Base-by-base conservation (phyloP, 2,797 vertebrate species). In the Xenentodon cancila region DNA sequence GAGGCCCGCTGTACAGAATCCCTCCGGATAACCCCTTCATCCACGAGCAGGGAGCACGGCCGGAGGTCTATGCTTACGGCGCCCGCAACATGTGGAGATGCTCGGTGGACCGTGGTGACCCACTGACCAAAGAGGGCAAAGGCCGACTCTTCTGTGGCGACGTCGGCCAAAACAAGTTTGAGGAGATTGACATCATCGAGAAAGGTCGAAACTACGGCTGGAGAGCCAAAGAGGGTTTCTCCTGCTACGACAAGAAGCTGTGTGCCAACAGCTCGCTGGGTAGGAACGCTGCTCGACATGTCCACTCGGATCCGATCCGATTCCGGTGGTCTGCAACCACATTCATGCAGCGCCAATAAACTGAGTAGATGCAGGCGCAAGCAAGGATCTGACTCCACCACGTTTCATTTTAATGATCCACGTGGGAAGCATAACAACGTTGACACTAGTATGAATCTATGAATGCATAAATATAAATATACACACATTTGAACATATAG, bases 11-110 rank as follows among this genome's bases (percentile, higher is more conserved):
- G 50, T 99, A 99, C 85, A 90, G 90, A 16, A 95, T 97, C 70
- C 97, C 97, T 5, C 82, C 88, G 0, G 95, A 97, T 89, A 99
- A 99, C 84, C 97, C 97, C 0, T 99, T 98, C 27, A 30, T 94
- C 15, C 59, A 68, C 0, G 93, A 96, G 40, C 85, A 72, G 0
- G 54, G 68, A 0, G 95, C 96, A 1, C 94, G 96, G 1, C 97
- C 97, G 0, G 97, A 99, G 72, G 69, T 99, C 65, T 99, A 90
- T 9, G 97, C 97, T 0, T 96, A 94, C 0, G 97, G 97, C 0
- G 95, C 95, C 20, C 94, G 97, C 37, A 99, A 98, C 69, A 98
- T 97, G 97, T 99, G 97, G 97, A 94, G 97, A 67, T 99, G 97
- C 85, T 98, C 97, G 0, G 96, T 98, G 34, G 97, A 99, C 53